Conservation (phyloP, 2,113 vertebrate species). For the Rana temporaria region DNA sequence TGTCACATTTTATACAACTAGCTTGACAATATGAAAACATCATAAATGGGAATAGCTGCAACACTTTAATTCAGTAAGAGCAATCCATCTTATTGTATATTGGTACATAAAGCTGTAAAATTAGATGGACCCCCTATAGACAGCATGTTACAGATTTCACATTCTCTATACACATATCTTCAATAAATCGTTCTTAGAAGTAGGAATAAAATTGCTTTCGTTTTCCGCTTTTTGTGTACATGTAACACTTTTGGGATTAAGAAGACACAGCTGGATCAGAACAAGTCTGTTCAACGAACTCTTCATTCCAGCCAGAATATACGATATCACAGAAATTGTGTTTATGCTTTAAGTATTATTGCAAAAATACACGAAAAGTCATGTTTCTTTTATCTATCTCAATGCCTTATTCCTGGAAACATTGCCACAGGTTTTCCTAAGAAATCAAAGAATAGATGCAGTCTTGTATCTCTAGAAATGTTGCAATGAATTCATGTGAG, state of each 20-base stretch:
- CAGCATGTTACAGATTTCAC: too few species aligned
- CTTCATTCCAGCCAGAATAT: neutral
- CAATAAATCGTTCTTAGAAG: too few species aligned
- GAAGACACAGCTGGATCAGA: neutral
- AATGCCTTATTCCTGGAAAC: neutral
- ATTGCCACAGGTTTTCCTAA: neutral
- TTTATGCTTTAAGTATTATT: neutral
- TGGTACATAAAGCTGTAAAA: too few species aligned
- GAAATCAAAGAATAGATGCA: neutral
- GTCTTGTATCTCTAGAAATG: neutral
- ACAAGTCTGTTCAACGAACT: neutral
- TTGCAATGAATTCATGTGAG: neutral
- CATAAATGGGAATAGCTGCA: too few species aligned
- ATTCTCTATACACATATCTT: too few species aligned
- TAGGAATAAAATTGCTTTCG: neutral
- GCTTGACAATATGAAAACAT: too few species aligned
- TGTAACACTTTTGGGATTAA: neutral
- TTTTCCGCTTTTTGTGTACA: neutral
- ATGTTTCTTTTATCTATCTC: neutral
- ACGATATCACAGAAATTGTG: neutral
- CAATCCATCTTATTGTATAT: too few species aligned
- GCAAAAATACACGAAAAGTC: conserved; percentile 5
- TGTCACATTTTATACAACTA: too few species aligned
- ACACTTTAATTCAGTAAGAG: too few species aligned
- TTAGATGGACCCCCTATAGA: too few species aligned